A percentile compares a stretch with the other conserved stretches of the same genome.
Conservation (phyloP, 2,888 invertebrate genomes). For the Emmelina monodactyla region DNA sequence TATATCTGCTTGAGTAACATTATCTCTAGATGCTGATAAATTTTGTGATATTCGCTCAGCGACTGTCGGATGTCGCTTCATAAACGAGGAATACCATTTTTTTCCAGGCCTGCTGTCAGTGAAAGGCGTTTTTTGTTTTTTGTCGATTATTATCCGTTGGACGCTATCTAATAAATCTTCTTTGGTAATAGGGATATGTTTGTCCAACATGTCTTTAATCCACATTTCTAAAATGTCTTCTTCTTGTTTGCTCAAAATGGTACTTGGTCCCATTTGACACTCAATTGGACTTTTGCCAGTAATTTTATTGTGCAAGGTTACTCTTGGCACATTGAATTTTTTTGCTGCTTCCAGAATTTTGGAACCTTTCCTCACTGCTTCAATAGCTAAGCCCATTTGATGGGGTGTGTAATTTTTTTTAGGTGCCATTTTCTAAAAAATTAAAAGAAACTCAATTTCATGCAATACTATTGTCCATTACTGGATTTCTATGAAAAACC, state of each 20-base stretch:
- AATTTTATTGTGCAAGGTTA: slow-evolving; percentile 11
- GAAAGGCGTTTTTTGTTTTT: slow-evolving; percentile 12
- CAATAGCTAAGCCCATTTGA: neutral
- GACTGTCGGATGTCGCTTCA: slow-evolving; percentile 17
- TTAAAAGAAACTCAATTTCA: too few species aligned
- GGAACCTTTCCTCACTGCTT: slow-evolving; percentile 7
- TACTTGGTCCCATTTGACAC: slow-evolving; percentile 14
- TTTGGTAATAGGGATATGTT: slow-evolving; percentile 20
- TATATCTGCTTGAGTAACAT: slow-evolving; percentile 19
- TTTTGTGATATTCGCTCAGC: slow-evolving; percentile 19
- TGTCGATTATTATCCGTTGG: slow-evolving; percentile 11
- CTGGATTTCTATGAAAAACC: too few species aligned
- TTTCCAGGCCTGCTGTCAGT: slow-evolving; percentile 20
- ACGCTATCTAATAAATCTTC: slow-evolving; percentile 17
- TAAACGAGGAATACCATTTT: slow-evolving; percentile 20
- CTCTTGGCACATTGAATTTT: slow-evolving; percentile 11
- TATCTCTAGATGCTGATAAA: slow-evolving; percentile 17
- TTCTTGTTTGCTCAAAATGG: neutral
- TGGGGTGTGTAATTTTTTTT: slow-evolving; percentile 1
- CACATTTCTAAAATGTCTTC: slow-evolving; percentile 15
- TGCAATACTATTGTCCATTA: too few species aligned
- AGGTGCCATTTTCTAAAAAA: too few species aligned
- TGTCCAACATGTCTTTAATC: too few species aligned
- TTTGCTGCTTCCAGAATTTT: slow-evolving; percentile 11
- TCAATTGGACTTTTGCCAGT: slow-evolving; percentile 11